Base-by-base conservation (phyloP, 1,140 invertebrate genomes). In the Episyrphus balteatus region DNA sequence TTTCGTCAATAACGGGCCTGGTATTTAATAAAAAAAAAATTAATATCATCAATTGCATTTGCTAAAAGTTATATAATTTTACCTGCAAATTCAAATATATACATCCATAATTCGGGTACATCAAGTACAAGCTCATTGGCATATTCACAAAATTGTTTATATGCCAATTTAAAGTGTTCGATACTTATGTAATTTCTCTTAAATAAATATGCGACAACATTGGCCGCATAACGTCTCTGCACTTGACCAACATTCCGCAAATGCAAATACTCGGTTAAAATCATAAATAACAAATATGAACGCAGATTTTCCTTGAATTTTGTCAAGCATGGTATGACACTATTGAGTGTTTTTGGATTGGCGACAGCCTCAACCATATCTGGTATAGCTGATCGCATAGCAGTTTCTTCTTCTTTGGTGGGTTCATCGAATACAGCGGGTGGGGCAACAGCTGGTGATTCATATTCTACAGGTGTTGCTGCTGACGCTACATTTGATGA, bases 51-150 rank as follows among this genome's bases (percentile, higher is more conserved):
- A 37, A 14, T 37, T 17, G 3, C 3, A n/a, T n/a, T n/a, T n/a
- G 6, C 6, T 37, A 11, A 14, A 37, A 5, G 5, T 42, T n/a
- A 13, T 30, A 15, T 49, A 44, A 44, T 59, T 67, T 73, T 73
- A 79, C 79, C 68, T 53, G 78, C 56, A 57, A 83, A 72, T 66
- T 86, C 77, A 10, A 77, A 77, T 54, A 84, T 66, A 57, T 84
- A 86, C 31, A 73, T 65, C 78, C 79, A 85, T 36, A 86, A 70
- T 55, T 77, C 80, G n/a, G 85, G 85, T 68, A 88, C 78, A 73
- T 87, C 84, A 52, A 86, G 78, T 37, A 76, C 69, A 54, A 86
- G 69, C 56, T 88, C 83, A 41, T 79, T 74, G 9, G 75, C 75
- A 49, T 61, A 55, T 50, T 72, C 64, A 14, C 82, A 62, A 44